A percentile compares a stretch with the other conserved stretches of the same genome.
These are phyloP conservation scores for Agriopis marginaria DNA, from an alignment of 2,888 invertebrate species.

Conservation along the genomic window DNA sequence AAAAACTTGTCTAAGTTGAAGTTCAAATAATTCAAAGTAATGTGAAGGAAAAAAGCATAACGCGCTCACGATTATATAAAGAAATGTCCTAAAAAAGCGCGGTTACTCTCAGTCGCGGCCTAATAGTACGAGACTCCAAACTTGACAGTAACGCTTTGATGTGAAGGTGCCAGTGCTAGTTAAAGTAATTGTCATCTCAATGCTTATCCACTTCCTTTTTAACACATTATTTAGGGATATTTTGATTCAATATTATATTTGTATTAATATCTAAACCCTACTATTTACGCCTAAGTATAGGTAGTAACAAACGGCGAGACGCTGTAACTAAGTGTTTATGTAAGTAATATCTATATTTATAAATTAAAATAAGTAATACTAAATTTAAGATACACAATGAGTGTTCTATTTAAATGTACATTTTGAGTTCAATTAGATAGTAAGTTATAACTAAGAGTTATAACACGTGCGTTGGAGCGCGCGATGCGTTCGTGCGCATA, in stretches of 20 bases:
- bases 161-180: conserved; percentile 73
- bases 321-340: conserved; percentile 75
- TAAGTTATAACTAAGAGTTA: conserved; percentile 57
- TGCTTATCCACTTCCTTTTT: conserved; percentile 20
- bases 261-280: conserved; percentile 71
- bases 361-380: conserved; percentile 78
- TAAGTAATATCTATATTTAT: conserved; percentile 84
- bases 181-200: conserved; percentile 49
- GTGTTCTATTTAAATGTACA: conserved; percentile 82
- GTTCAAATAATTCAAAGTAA: background rate
- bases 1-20: background rate
- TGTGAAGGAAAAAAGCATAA: background rate
- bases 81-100: background rate
- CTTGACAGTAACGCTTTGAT: conserved; percentile 62
- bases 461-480: conserved; percentile 54
- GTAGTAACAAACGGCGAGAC: conserved; percentile 71
- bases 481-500: conserved; percentile 34
- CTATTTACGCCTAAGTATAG: conserved; percentile 78
- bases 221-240: conserved; percentile 62
- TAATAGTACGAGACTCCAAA: background rate
- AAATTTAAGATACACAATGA: conserved; percentile 74
- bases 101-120: background rate
- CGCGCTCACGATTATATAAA: no score
- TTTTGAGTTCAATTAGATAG: conserved; percentile 77
- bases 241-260: conserved; percentile 59